Base-by-base conservation (phyloP, 2,888 invertebrate species). In the Ceraclea dissimilis region DNA sequence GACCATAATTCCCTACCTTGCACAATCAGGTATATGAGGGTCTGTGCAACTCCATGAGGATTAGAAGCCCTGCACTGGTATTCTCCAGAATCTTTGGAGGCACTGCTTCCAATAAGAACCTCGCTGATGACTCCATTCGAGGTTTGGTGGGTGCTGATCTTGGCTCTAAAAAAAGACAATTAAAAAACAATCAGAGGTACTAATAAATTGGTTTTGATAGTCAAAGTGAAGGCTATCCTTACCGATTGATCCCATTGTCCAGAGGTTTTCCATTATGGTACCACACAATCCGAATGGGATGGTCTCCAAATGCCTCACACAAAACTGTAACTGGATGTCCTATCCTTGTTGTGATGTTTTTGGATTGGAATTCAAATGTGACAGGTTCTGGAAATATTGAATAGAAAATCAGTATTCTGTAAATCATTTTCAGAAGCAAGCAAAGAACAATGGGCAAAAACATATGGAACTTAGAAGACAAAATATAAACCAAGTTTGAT, bases 221-320 rank as follows among this genome's bases (percentile, higher is more conserved):
- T n/a, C 26, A 26, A 26, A 26, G n/a, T n/a, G 5, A 26, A 26
- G 10, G 26, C 26, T n/a, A 48, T n/a, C 0, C n/a, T 44, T 34
- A 75, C 78, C 76, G 73, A 52, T 70, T 76, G 51, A 65, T 71
- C 43, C 72, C 69, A 58, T 70, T 75, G 66, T 86, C 85, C 51
- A 88, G 69, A 39, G 80, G 73, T 52, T 80, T 83, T 54, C 82
- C 84, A 67, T 88, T 84, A 64, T 86, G 85, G 13, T 80, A 83
- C 93, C 93, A 93, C 1, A 79, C 75, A 16, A 92, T 83, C 63
- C 85, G 83, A 63, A 93, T 85, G 0, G 92, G 93, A 59, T 85
- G 84, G 67, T 93, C 92, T 1, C 93, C 93, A 51, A 86, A 79
- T 1, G 90, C 88, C 54, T 83, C 82, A 68, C 93, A 93, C 56